A percentile compares a stretch with the other conserved stretches of the same genome.
Conservation (phyloP, 2,888 invertebrate genomes). For the Ptycholaimellus sp. region DNA sequence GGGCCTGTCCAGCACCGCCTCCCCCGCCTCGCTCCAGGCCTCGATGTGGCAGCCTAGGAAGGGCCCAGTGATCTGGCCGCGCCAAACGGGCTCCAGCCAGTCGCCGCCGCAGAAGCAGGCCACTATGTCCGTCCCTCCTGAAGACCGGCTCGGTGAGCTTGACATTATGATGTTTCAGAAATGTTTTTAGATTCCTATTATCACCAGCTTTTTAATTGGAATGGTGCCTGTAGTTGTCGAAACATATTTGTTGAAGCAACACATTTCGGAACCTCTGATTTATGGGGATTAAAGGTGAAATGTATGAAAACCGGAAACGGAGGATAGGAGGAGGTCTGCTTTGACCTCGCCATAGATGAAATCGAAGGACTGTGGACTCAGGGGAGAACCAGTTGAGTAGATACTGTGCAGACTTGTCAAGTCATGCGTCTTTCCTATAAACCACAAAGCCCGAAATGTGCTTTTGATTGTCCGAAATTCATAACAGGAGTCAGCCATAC, state of each 20-base stretch:
- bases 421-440: no score
- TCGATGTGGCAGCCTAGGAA: background rate
- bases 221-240: no score
- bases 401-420: no score
- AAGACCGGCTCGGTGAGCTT: constrained; percentile 16
- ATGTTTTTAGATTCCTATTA: constrained; percentile 1
- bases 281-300: background rate
- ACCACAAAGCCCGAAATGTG: no score
- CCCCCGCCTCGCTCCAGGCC: no score
- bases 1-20: constrained; percentile 29
- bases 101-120: constrained; percentile 37
- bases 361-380: constrained; percentile 33
- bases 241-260: no score
- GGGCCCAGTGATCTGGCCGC: constrained; percentile 28
- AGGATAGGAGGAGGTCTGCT: constrained; percentile 6
- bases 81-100: constrained; percentile 32
- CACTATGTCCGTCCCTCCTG: constrained; percentile 37
- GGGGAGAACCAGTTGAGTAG: constrained; percentile 27
- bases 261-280: no score
- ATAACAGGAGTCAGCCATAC: no score
- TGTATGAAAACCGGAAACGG: background rate
- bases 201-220: background rate
- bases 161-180: constrained; percentile 13
- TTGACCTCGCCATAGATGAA: constrained; percentile 35
- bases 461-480: no score